Percentiles rank a stretch among this genome's conserved stretches.
phyloP scores from a whole-genome alignment of 2,888 invertebrate genomes.

The Lepidocyrtoides sp. region DNA sequence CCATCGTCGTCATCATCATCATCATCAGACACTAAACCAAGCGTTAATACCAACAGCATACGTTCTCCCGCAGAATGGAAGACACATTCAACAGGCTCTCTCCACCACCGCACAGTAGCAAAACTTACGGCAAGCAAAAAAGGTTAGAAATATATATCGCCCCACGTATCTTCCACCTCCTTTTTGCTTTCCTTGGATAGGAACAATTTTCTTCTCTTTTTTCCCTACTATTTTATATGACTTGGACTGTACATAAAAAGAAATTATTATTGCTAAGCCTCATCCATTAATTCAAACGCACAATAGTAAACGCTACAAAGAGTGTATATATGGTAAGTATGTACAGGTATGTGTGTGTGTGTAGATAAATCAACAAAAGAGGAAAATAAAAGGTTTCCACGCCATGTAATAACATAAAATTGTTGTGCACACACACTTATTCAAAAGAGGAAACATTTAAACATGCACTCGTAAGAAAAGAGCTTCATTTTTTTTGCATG shows the following conservation, averaged over 20 bases:
- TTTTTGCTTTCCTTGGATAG: not conserved
- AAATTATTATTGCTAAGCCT: no score
- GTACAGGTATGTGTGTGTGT: not conserved
- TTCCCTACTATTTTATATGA: not conserved
- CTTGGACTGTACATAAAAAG: not conserved
- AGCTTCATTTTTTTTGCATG: constrained; percentile 1
- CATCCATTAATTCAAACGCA: constrained; percentile 34
- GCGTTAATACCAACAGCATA: not conserved
- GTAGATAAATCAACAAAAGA: not conserved
- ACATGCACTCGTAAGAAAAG: constrained; percentile 20
- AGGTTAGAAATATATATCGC: not conserved
- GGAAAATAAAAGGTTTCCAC: constrained; percentile 20
- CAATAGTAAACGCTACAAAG: not conserved
- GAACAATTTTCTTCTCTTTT: not conserved
- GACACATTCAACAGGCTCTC: not conserved
- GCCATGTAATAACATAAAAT: constrained; percentile 5
- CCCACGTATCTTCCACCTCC: not conserved
- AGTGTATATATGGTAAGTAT: not conserved
- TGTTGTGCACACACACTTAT: not conserved
- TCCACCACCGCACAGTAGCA: not conserved
- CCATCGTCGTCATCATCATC: not conserved
- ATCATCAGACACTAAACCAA: not conserved
- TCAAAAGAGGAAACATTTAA: constrained; percentile 34
- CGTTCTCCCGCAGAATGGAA: not conserved
- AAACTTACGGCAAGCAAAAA: not conserved